These are phyloP conservation scores for Avahi laniger DNA, from an alignment of 2,797 vertebrate genomes.

Conservation along the genomic window DNA sequence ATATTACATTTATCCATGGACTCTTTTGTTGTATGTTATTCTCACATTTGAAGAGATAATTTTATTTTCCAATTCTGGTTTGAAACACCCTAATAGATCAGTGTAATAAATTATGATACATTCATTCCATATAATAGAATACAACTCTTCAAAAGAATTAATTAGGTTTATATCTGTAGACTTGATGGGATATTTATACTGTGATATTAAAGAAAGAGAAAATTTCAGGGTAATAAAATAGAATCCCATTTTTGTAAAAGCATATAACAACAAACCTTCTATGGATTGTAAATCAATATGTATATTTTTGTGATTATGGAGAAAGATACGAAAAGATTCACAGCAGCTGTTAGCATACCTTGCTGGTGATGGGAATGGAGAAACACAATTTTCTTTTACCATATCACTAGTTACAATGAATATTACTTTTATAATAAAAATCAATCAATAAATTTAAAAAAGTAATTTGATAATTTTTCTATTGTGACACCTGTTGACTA, in stretches of 20 bases:
- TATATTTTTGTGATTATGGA: background rate
- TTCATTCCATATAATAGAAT: background rate
- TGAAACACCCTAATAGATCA: background rate
- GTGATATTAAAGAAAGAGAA: background rate
- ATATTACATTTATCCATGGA: background rate
- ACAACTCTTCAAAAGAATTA: background rate
- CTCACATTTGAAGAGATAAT: background rate
- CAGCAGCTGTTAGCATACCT: background rate
- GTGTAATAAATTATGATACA: background rate
- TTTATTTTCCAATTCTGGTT: background rate
- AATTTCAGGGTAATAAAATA: too few relatives aligned
- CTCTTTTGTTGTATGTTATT: background rate
- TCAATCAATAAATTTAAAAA: background rate
- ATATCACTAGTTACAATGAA: background rate
- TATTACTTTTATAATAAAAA: background rate
- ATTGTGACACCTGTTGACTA: background rate
- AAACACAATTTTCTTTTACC: background rate
- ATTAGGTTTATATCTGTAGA: background rate
- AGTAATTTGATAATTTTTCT: background rate
- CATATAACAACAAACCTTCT: background rate
- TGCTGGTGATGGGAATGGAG: background rate
- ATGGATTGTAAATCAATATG: background rate
- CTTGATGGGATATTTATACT: background rate
- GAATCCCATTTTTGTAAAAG: background rate
- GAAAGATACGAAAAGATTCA: background rate